A percentile compares a stretch with the other conserved stretches of the same genome.
Conservation (phyloP, 2,888 invertebrate genomes). For the Drosophila parthenogenetica region DNA sequence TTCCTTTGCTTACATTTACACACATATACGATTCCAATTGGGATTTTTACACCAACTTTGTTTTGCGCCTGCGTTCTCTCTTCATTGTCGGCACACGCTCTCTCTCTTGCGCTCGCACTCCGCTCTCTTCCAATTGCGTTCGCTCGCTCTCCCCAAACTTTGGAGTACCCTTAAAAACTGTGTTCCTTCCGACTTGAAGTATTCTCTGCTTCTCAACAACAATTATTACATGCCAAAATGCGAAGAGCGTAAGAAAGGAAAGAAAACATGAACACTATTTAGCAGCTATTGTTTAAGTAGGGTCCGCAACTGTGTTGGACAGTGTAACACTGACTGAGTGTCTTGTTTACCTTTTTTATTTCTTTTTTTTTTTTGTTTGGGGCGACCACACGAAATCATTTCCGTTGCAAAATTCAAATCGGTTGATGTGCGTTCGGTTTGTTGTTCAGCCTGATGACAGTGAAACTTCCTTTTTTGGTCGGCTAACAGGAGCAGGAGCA, state of each 20-base stretch:
- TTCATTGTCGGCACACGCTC: constrained; percentile 19
- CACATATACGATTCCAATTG: constrained; percentile 55
- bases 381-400: constrained; percentile 54
- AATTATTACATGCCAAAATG: constrained; percentile 6
- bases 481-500: neutral
- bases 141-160: constrained; percentile 41
- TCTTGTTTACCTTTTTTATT: constrained; percentile 67
- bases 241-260: constrained; percentile 3
- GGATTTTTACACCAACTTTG: constrained; percentile 56
- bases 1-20: constrained; percentile 43
- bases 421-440: constrained; percentile 19
- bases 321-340: constrained; percentile 37
- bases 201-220: constrained; percentile 30
- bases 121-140: constrained; percentile 3
- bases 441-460: constrained; percentile 56
- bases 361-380: neutral
- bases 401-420: constrained; percentile 70
- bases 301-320: constrained; percentile 25
- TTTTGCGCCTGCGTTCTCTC: constrained; percentile 68
- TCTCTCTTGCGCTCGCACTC: constrained; percentile 26
- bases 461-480: constrained; percentile 61
- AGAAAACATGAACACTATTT: constrained; percentile 38
- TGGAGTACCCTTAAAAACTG: constrained; percentile 58
- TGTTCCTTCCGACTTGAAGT: constrained; percentile 64
- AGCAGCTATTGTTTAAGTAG: constrained; percentile 40